A percentile compares a stretch with the other conserved stretches of the same genome.
Conservation (phyloP, 1,140 invertebrate genomes). For the Saccostrea glomerata region DNA sequence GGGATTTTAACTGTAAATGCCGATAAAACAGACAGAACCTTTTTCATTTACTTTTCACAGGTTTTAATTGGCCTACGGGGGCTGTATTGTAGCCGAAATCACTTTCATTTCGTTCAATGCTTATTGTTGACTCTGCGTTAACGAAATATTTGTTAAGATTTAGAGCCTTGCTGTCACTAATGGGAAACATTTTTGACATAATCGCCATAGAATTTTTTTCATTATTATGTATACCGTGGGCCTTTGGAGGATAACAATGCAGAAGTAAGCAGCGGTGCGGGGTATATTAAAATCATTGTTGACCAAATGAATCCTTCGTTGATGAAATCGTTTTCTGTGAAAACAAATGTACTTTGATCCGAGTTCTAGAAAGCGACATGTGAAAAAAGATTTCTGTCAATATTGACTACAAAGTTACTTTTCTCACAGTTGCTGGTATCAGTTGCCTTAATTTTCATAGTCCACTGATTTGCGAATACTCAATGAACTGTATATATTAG, state of each 20-base stretch:
- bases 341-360: slow-evolving; percentile 34
- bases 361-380: background rate
- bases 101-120: slow-evolving; percentile 18
- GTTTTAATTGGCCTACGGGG: slow-evolving; percentile 30
- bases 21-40: background rate
- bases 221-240: slow-evolving; percentile 38
- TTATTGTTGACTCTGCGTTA: slow-evolving; percentile 1
- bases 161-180: slow-evolving; percentile 21
- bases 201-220: slow-evolving; percentile 31
- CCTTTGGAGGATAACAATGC: slow-evolving; percentile 7
- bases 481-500: background rate
- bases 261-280: slow-evolving; percentile 6
- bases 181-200: slow-evolving; percentile 44
- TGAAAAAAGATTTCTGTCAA: slow-evolving; percentile 20
- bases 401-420: slow-evolving; percentile 13
- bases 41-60: slow-evolving; percentile 30
- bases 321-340: slow-evolving; percentile 3
- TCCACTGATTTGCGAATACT: background rate
- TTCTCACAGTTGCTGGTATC: slow-evolving; percentile 4
- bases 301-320: slow-evolving; percentile 6
- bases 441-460: background rate
- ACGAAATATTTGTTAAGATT: slow-evolving; percentile 40
- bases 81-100: background rate
- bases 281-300: slow-evolving; percentile 17
- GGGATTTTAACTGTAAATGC: slow-evolving; percentile 31